Conservation (phyloP, 2,113 vertebrate genomes). For the Echinops telfairi region DNA sequence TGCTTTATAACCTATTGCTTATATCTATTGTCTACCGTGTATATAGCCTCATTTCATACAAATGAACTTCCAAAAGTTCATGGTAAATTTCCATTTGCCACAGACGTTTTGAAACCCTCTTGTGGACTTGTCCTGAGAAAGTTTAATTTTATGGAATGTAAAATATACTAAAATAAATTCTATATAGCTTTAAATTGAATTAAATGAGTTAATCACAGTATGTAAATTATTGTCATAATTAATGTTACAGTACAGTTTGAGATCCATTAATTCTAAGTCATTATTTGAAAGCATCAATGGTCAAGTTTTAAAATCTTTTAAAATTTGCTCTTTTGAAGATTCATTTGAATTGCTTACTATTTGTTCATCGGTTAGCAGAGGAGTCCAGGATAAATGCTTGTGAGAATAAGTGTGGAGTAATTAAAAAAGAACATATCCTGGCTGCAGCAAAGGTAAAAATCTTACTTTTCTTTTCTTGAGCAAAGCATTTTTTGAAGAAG, state of each 20-base stretch:
- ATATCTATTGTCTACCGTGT: neutral
- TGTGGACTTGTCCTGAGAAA: neutral
- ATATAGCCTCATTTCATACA: slow-evolving; percentile 16
- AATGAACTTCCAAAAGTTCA: too few species aligned
- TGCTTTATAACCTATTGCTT: neutral
- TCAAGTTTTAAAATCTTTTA: slow-evolving; percentile 45
- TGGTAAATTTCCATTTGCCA: too few species aligned
- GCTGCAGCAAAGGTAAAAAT: slow-evolving; percentile 89
- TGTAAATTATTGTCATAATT: neutral
- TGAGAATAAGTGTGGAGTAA: slow-evolving; percentile 83
- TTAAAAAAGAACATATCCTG: slow-evolving; percentile 86
- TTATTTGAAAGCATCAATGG: neutral
- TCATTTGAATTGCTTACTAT: slow-evolving; percentile 88
- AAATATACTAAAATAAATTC: neutral
- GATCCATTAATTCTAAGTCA: slow-evolving; percentile 10
- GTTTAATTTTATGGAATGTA: neutral
- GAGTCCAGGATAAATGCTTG: slow-evolving; percentile 88
- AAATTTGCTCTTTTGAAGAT: slow-evolving; percentile 83
- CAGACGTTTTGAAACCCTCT: neutral
- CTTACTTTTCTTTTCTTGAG: slow-evolving; percentile 22
- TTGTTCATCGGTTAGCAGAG: slow-evolving; percentile 88
- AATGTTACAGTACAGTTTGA: slow-evolving; percentile 20
- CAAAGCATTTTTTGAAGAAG: neutral
- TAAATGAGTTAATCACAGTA: slow-evolving; percentile 3
- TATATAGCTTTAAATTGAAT: neutral